A percentile compares a stretch with the other conserved stretches of the same genome.
Evolutionary conservation across 2,113 vertebrate genomes (phyloP).

Genomic region (Conger conger): DNA sequence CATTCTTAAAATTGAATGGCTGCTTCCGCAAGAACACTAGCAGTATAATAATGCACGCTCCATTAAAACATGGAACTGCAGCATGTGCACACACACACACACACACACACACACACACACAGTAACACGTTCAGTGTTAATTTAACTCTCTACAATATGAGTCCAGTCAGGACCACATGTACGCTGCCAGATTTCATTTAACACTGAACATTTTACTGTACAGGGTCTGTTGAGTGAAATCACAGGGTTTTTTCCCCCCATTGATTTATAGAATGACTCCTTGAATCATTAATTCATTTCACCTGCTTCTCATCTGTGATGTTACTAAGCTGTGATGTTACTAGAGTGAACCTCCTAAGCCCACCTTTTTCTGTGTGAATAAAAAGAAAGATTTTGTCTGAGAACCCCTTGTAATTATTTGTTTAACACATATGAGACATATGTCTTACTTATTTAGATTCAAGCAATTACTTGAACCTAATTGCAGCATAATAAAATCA

Average conservation of each 20-base stretch:
- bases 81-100: not conserved
- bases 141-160: too few species aligned
- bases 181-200: too few species aligned
- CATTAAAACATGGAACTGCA: constrained; percentile 20
- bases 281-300: not conserved
- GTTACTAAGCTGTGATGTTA: not conserved
- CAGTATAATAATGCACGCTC: constrained; percentile 1
- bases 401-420: not conserved
- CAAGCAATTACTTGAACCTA: not conserved
- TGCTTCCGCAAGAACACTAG: not conserved
- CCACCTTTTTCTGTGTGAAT: not conserved
- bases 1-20: constrained; percentile 13
- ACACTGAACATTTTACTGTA: too few species aligned
- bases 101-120: not conserved
- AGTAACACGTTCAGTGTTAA: not conserved
- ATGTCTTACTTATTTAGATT: not conserved
- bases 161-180: too few species aligned
- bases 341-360: not conserved
- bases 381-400: not conserved
- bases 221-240: not conserved
- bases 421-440: not conserved
- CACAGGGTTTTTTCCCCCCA: not conserved
- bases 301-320: not conserved
- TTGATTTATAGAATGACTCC: not conserved
- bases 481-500: not conserved